A percentile compares a stretch with the other conserved stretches of the same genome.
These are phyloP conservation scores for Buteo buteo DNA, from an alignment of 2,113 vertebrate genomes.

Conservation along the genomic window DNA sequence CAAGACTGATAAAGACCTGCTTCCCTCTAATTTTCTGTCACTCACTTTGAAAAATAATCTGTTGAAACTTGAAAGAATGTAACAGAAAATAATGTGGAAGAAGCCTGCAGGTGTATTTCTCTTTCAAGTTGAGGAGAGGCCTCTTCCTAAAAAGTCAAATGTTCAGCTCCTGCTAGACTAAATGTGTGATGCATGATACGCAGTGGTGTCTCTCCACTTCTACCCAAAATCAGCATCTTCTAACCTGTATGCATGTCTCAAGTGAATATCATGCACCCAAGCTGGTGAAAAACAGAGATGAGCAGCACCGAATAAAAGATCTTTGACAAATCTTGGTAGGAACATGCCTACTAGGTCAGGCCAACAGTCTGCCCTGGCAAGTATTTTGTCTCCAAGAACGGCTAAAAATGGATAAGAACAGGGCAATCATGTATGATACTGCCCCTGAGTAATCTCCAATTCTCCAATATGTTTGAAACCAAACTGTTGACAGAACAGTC, in stretches of 20 bases:
- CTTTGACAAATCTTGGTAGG: not conserved
- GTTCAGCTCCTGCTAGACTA: not conserved
- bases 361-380: not conserved
- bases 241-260: not conserved
- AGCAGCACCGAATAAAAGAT: not conserved
- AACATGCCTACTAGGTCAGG: not conserved
- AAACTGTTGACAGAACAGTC: not conserved
- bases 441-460: not conserved
- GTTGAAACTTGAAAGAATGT: not conserved
- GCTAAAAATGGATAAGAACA: not conserved
- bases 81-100: not conserved
- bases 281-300: not conserved
- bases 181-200: not conserved
- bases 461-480: not conserved
- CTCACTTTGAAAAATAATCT: not conserved
- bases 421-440: not conserved
- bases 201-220: not conserved
- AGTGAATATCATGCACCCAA: not conserved
- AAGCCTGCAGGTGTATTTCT: not conserved
- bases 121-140: not conserved
- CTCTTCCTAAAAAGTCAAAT: not conserved
- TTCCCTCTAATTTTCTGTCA: not conserved
- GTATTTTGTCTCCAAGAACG: not conserved
- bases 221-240: not conserved
- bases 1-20: not conserved